Conservation (phyloP, 2,888 invertebrate genomes). For the Chorisops tibialis region DNA sequence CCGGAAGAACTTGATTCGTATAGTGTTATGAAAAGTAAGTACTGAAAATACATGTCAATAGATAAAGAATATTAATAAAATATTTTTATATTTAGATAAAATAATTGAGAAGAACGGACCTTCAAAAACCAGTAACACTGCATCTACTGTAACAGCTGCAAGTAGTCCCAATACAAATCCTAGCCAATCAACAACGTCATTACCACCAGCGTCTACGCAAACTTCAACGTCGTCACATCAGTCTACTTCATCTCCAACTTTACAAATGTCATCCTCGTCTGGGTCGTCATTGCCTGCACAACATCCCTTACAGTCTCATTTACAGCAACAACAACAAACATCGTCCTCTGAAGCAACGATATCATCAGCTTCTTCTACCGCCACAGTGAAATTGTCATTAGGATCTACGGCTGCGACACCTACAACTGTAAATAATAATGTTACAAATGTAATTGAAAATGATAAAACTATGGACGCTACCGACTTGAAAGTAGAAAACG, state of each 20-base stretch:
- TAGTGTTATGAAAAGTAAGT: slow-evolving; percentile 51
- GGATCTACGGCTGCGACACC: slow-evolving; percentile 12
- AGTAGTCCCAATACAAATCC: slow-evolving; percentile 42
- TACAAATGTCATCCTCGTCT: slow-evolving; percentile 25
- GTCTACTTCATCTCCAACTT: slow-evolving; percentile 19
- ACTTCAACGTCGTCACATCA: slow-evolving; percentile 35
- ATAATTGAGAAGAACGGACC: slow-evolving; percentile 51
- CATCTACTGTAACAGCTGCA: slow-evolving; percentile 46
- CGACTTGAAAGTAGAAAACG: slow-evolving; percentile 12
- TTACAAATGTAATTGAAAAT: slow-evolving; percentile 7
- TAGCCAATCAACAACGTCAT: slow-evolving; percentile 43
- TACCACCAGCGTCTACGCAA: slow-evolving; percentile 39
- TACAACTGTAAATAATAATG: slow-evolving; percentile 30
- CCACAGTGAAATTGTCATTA: slow-evolving; percentile 32
- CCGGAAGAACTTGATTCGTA: slow-evolving; percentile 65
- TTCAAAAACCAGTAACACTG: slow-evolving; percentile 40
- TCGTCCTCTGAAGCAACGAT: slow-evolving; percentile 26
- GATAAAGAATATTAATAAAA: not conserved
- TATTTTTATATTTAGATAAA: slow-evolving; percentile 21
- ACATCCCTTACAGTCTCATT: slow-evolving; percentile 41
- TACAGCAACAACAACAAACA: slow-evolving; percentile 39
- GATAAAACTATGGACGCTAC: slow-evolving; percentile 24
- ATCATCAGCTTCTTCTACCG: slow-evolving; percentile 37
- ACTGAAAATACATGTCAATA: not conserved
- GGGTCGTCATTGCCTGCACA: slow-evolving; percentile 48